phyloP scores from a whole-genome alignment of 2,888 invertebrate species.

The Pegoplata infirma region DNA sequence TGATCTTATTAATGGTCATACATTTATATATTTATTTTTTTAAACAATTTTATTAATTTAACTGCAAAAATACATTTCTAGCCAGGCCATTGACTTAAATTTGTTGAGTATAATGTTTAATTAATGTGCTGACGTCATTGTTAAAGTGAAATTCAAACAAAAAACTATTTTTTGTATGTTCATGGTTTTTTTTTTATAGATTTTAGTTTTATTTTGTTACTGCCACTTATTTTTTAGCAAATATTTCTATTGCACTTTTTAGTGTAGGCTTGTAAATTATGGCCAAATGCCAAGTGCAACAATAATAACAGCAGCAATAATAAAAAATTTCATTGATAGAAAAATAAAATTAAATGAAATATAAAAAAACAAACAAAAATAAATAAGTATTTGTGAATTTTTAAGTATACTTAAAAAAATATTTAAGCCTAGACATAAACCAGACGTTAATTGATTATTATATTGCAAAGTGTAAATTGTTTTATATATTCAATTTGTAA shows the following conservation, averaged over 20 bases:
- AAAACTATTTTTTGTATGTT: conserved; percentile 7
- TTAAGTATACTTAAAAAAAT: too few relatives aligned
- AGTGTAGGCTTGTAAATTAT: conserved; percentile 51
- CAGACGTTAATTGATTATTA: too few relatives aligned
- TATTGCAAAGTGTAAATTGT: too few relatives aligned
- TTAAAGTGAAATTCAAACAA: conserved; percentile 52
- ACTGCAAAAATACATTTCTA: conserved; percentile 33
- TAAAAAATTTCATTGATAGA: conserved; percentile 45
- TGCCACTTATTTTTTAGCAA: conserved; percentile 25
- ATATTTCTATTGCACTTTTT: conserved; percentile 46
- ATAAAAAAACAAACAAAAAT: too few relatives aligned
- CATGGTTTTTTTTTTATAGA: not conserved
- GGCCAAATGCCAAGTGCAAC: conserved; percentile 63
- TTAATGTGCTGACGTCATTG: conserved; percentile 54
- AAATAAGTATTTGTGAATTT: too few relatives aligned
- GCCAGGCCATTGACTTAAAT: conserved; percentile 48
- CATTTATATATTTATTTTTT: not conserved
- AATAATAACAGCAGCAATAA: conserved; percentile 37
- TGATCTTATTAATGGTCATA: not conserved
- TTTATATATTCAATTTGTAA: too few relatives aligned
- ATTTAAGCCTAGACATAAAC: too few relatives aligned
- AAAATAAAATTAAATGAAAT: too few relatives aligned
- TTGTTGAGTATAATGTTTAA: conserved; percentile 17
- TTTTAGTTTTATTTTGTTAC: conserved; percentile 23
- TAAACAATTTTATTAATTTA: not conserved